Percentiles rank a stretch among this genome's conserved stretches.
phyloP scores from a whole-genome alignment of 2,888 invertebrate genomes.

The Andrena praecox region DNA sequence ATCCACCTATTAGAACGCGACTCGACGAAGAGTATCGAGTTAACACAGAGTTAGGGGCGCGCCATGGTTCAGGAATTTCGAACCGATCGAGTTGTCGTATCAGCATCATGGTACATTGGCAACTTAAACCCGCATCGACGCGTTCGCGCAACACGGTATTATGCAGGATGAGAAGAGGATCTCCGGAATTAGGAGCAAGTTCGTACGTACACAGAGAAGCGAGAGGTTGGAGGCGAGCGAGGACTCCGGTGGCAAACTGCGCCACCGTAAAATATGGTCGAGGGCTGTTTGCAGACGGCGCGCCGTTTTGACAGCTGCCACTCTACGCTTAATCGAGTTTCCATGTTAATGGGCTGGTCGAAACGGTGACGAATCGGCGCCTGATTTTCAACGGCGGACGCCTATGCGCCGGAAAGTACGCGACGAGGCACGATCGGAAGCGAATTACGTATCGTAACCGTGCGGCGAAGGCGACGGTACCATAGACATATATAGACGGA shows the following conservation, averaged over 20 bases:
- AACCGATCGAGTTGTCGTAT: slow-evolving; percentile 32
- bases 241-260: neutral
- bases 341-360: slow-evolving; percentile 72
- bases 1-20: slow-evolving; percentile 11
- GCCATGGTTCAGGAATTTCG: slow-evolving; percentile 30
- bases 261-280: slow-evolving; percentile 47
- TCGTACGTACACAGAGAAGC: neutral
- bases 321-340: slow-evolving; percentile 76
- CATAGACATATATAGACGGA: no score
- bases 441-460: slow-evolving; percentile 10
- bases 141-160: slow-evolving; percentile 11
- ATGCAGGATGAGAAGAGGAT: neutral
- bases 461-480: neutral
- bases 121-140: slow-evolving; percentile 35
- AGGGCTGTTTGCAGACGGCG: slow-evolving; percentile 16
- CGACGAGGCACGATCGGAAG: neutral
- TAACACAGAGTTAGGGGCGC: slow-evolving; percentile 36
- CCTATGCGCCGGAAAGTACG: slow-evolving; percentile 12
- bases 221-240: neutral
- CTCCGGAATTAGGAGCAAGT: slow-evolving; percentile 1
- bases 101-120: slow-evolving; percentile 7
- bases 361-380: slow-evolving; percentile 71
- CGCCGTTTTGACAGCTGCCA: slow-evolving; percentile 76
- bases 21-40: slow-evolving; percentile 27
- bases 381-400: slow-evolving; percentile 65